Base-by-base conservation (phyloP, 2,888 invertebrate species). In the Serripes groenlandicus region DNA sequence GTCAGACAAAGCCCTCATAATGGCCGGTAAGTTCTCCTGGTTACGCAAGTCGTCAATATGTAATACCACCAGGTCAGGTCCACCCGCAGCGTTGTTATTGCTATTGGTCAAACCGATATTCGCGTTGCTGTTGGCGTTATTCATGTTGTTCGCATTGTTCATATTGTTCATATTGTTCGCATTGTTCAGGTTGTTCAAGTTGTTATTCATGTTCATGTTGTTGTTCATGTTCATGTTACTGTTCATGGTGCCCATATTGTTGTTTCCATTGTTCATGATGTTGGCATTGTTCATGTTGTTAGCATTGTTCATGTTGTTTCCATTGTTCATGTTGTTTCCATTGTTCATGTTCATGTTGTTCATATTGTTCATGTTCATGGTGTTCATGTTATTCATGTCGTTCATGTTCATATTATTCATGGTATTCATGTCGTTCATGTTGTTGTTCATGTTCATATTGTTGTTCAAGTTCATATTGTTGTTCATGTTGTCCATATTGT, bases 61-160 rank as follows among this genome's bases (percentile, higher is more conserved):
- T 42, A 84, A 52, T 7, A 84, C 84, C 0, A 84, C 80, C 26
- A 84, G 70, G 49, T 84, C 84, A 7, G 84, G 75, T 11, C 71
- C 79, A 30, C 64, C 70, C 18, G 23, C 68, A n/a, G 42, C 49
- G 4, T 42, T 15, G 18, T 35, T 35, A 21, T 35, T 66, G 30
- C n/a, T 52, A 23, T 9, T 23, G 28, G 35, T 35, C 23, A 70
- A 60, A 37, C 68, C 64, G 18, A 56, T 26, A 5, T 56, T 56
- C 11, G 66, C 49, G 21, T 68, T 62, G 21, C 3, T 60, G 60
- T 60, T 60, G 3, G 28, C 28, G 28, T 60, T 60, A 28, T 60
- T 23, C 60, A 60, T 52, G 35, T 52, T 52, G 3, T 69, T 69
- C 49, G 26, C 52, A 21, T 69, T 28, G 30, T 49, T 49, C 23